Evolutionary conservation across 2,797 vertebrate genomes (phyloP).

Genomic region (Lateolabrax maculatus): DNA sequence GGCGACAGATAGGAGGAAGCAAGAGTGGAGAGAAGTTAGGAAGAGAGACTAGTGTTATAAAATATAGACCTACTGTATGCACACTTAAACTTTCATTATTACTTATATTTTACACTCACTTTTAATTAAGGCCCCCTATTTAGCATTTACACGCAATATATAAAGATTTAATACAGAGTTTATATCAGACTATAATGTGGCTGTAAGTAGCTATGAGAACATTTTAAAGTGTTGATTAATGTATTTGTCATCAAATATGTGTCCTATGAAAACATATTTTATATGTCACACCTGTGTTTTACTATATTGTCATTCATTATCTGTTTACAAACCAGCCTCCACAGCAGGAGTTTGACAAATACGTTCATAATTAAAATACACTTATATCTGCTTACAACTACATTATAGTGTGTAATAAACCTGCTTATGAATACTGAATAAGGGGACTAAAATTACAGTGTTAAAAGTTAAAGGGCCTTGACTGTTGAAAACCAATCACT

Average conservation of each 20-base stretch:
- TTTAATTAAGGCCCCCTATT: neutral
- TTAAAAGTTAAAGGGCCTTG: no score
- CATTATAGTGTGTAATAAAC: neutral
- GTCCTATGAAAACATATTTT: neutral
- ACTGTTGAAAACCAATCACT: neutral
- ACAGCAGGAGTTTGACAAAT: neutral
- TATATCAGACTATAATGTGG: neutral
- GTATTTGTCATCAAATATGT: neutral
- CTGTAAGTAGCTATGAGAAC: neutral
- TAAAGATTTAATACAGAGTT: neutral
- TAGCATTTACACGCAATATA: neutral
- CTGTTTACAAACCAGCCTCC: neutral
- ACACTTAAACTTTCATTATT: neutral
- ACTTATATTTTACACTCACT: neutral
- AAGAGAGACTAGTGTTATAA: neutral
- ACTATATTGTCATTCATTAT: neutral
- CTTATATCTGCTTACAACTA: neutral
- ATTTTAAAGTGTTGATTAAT: no score
- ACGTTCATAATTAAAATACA: neutral
- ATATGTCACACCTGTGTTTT: neutral
- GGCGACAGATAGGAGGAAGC: constrained; percentile 29
- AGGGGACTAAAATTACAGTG: neutral
- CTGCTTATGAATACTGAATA: neutral
- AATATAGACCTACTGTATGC: neutral
- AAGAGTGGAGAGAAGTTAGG: neutral